Conservation (phyloP, 2,888 invertebrate species). For the Thelaira solivaga region DNA sequence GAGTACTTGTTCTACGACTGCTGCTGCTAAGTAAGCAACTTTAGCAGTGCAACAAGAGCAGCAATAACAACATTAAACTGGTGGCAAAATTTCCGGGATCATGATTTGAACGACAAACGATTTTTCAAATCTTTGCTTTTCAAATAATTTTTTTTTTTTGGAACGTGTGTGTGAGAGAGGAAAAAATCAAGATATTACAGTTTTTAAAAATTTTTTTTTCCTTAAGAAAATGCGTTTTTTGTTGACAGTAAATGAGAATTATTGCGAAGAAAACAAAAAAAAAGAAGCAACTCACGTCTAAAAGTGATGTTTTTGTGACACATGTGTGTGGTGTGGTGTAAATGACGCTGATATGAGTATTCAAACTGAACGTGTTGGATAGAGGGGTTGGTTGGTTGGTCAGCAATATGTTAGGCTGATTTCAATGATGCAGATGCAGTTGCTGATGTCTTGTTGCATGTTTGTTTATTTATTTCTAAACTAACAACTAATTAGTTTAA, state of each 20-base stretch:
- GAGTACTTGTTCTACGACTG: neutral
- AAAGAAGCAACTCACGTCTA: constrained; percentile 26
- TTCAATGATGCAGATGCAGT: constrained; percentile 6
- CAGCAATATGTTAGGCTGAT: neutral
- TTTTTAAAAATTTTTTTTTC: neutral
- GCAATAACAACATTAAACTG: constrained; percentile 1
- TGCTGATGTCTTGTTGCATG: constrained; percentile 14
- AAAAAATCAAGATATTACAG: neutral
- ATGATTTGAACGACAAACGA: constrained; percentile 34
- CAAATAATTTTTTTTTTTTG: neutral
- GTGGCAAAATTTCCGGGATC: constrained; percentile 40
- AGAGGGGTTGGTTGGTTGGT: neutral
- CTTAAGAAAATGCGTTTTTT: constrained; percentile 15
- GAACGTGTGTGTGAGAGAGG: neutral
- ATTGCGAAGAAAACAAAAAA: neutral
- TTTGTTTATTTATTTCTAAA: constrained; percentile 35
- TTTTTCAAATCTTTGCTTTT: constrained; percentile 26
- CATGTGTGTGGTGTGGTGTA: constrained; percentile 30
- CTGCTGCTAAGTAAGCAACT: no score
- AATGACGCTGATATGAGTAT: neutral
- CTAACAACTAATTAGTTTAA: constrained; percentile 60
- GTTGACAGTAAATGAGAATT: constrained; percentile 7
- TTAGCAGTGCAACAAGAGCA: neutral
- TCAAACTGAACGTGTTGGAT: neutral
- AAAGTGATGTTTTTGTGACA: constrained; percentile 59